Evolutionary conservation across 1,140 invertebrate genomes (phyloP), one percentile per base, ranked within the genome.

Genomic region (Lucilia cuprina): DNA sequence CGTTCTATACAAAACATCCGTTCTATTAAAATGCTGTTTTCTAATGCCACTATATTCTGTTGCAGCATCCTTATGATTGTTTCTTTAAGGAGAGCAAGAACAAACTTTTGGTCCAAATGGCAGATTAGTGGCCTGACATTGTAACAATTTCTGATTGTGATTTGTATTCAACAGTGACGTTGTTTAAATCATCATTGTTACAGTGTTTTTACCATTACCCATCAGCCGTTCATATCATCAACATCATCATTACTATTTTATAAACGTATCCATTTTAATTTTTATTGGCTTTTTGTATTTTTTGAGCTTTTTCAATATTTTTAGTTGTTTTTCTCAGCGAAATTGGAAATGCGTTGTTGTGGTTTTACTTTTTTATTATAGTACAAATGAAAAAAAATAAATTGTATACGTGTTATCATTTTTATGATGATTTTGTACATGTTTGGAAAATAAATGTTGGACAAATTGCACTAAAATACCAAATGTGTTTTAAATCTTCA

Each of bases 161-260:
- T 90, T 90, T 89, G 88, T 89, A 89, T 90, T 90, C 89, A 90
- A 90, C 89, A 86, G 89, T 86, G 89, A 86, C 87, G 87, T 87
- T 88, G 83, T 89, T 87, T 90, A 90, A 90, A 90, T 90, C 89
- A 89, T 50, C 77, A 10, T 80, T 80, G 77, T 80, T 80, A 19
- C 12, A 80, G 9, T 49, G 8, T 13, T 49, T 17, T 8, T 41
- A 17, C 41, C 74, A 35, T n/a, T 7, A 49, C 41, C 34, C 19
- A 17, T 80, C 19, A 49, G 77, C 74, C 25, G 7, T 78, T 77
- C 75, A 78, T 78, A 55, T 50, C 74, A 60, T 83, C 87, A 30
- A 30, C 25, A 85, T 19, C 65, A 19, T 10, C 86, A 89, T 89
- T 89, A 89, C 88, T 89, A 89, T 89, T 89, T 89, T 89, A 88